These are phyloP conservation scores for Melanocharis versteri DNA, from an alignment of 2,113 vertebrate genomes.

Conservation along the genomic window DNA sequence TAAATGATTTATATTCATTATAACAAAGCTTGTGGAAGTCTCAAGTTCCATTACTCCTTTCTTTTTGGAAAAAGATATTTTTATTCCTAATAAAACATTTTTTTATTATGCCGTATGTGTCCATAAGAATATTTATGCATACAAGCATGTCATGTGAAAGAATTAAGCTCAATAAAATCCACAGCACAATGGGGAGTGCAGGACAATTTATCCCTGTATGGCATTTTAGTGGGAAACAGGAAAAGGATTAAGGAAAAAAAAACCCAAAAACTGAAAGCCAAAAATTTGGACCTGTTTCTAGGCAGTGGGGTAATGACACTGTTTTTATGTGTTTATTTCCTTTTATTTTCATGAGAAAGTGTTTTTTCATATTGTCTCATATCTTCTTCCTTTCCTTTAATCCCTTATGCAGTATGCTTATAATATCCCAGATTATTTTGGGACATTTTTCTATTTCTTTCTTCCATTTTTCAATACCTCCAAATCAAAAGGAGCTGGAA, in stretches of 20 bases:
- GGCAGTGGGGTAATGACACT: background rate
- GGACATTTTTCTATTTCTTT: background rate
- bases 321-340: background rate
- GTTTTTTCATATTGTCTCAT: background rate
- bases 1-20: background rate
- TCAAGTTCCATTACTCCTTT: background rate
- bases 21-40: background rate
- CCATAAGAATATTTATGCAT: background rate
- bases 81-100: slow-evolving; percentile 18
- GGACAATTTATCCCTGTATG: background rate
- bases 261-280: background rate
- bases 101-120: background rate
- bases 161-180: background rate
- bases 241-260: background rate
- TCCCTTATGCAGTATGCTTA: background rate
- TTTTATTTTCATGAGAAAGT: background rate
- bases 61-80: background rate
- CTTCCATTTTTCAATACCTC: background rate
- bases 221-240: background rate
- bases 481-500: background rate
- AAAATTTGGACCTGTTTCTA: background rate
- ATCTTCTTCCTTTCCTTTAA: background rate
- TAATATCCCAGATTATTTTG: background rate
- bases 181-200: background rate
- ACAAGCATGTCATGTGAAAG: background rate